Conservation (phyloP, 2,113 vertebrate genomes). For the Anser cygnoides region DNA sequence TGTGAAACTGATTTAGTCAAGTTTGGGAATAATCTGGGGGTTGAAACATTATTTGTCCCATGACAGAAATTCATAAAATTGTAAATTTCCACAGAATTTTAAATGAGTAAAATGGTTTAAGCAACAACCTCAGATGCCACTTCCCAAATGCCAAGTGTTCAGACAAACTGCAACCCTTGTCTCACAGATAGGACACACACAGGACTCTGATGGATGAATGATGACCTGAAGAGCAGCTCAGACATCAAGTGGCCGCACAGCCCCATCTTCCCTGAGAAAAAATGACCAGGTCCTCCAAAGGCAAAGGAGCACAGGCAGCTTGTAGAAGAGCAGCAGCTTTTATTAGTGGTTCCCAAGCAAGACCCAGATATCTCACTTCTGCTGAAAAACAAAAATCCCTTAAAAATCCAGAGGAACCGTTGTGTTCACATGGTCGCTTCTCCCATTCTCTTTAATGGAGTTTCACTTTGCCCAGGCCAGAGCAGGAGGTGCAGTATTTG, state of each 20-base stretch:
- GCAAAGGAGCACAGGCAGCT: not conserved
- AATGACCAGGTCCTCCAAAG: not conserved
- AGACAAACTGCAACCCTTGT: not conserved
- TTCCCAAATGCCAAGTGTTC: not conserved
- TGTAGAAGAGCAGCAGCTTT: not conserved
- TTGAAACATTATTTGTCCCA: not conserved
- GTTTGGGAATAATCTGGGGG: not conserved
- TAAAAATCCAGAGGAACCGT: not conserved
- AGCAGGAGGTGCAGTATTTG: not conserved
- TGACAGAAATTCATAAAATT: not conserved
- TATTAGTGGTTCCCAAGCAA: not conserved
- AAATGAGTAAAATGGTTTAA: not conserved
- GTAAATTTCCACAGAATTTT: not conserved
- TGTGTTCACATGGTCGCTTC: not conserved
- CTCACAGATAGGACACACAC: not conserved
- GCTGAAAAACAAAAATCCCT: not conserved
- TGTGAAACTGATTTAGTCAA: not conserved
- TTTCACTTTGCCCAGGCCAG: not conserved
- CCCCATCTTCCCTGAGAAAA: not conserved
- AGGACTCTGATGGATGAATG: not conserved
- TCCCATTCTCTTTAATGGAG: not conserved
- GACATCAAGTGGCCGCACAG: not conserved
- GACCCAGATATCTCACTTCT: not conserved
- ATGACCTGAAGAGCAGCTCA: not conserved
- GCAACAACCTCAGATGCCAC: not conserved